Percentiles rank a stretch among this genome's conserved stretches.
Conservation (phyloP, 2,888 invertebrate genomes). For the Nymphalis polychloros region DNA sequence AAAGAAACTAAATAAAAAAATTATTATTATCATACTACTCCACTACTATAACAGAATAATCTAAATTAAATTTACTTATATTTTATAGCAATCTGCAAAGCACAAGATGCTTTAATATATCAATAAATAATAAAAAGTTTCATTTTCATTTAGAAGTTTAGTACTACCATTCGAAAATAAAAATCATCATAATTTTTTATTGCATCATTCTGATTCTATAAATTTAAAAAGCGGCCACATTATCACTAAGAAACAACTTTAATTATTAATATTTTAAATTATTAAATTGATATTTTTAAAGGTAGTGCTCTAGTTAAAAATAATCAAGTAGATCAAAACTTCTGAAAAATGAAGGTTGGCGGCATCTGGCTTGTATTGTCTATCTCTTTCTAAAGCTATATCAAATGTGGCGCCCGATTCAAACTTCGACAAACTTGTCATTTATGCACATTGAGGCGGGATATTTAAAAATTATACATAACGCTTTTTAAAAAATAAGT, state of each 20-base stretch:
- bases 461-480: conserved; percentile 47
- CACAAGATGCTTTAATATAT: too few species aligned
- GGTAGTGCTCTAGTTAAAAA: background rate
- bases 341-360: conserved; percentile 14
- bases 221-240: background rate
- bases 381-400: conserved; percentile 56
- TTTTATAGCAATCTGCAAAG: too few species aligned
- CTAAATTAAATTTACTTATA: background rate
- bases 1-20: too few species aligned
- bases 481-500: background rate
- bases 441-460: conserved; percentile 52
- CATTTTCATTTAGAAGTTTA: background rate
- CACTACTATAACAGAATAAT: background rate
- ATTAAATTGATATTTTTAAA: background rate
- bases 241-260: background rate
- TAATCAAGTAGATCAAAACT: background rate
- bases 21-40: too few species aligned
- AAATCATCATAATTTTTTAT: background rate
- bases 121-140: too few species aligned
- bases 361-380: conserved; percentile 40
- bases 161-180: background rate
- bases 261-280: background rate
- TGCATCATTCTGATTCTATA: background rate
- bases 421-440: conserved; percentile 57
- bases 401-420: conserved; percentile 57